Conservation (phyloP, 1,140 invertebrate species). For the Nylanderia fulva region DNA sequence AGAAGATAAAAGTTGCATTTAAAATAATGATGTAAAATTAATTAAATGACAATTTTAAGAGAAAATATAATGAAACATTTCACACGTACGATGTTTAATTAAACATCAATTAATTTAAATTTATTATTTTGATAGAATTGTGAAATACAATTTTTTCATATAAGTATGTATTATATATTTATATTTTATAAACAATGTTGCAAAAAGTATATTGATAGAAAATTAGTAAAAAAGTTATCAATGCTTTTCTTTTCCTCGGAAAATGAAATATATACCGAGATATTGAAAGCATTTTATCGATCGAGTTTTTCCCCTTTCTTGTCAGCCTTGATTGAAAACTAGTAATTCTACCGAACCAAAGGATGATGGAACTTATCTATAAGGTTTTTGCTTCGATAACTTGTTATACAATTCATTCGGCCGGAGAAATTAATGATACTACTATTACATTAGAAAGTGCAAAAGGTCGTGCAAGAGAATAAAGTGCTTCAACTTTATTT, state of each 20-base stretch:
- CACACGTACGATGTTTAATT: too few species aligned
- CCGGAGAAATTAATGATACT: constrained; percentile 18
- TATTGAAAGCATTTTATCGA: constrained; percentile 19
- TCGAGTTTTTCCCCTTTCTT: not conserved
- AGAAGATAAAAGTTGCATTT: too few species aligned
- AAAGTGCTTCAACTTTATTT: not conserved
- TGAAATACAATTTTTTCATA: too few species aligned
- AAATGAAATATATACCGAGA: not conserved
- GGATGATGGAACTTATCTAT: constrained; percentile 5
- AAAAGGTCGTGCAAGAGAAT: not conserved
- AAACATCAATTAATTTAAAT: too few species aligned
- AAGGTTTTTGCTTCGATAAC: constrained; percentile 10
- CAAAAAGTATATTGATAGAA: constrained; percentile 14
- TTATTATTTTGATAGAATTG: too few species aligned
- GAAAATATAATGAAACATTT: too few species aligned
- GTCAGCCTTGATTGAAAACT: constrained; percentile 4
- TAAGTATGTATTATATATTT: not conserved
- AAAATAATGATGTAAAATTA: too few species aligned
- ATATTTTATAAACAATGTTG: constrained; percentile 23
- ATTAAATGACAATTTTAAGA: too few species aligned
- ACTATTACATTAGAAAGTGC: not conserved
- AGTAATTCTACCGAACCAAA: not conserved
- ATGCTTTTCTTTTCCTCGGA: not conserved
- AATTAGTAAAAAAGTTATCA: constrained; percentile 27
- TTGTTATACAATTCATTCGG: constrained; percentile 12